Conservation (phyloP, 2,888 invertebrate genomes). For the Lycaena phlaeas region DNA sequence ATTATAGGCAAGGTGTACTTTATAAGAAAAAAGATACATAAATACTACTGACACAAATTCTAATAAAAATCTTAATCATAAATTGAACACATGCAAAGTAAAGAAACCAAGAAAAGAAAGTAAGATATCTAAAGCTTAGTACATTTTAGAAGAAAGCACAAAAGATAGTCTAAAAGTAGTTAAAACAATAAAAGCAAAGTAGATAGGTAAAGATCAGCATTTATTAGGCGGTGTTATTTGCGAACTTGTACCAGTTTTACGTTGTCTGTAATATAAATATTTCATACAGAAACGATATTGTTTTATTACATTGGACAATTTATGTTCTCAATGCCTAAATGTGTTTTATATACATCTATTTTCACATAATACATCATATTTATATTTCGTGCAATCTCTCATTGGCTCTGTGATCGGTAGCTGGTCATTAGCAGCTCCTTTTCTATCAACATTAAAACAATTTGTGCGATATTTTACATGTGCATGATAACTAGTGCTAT, state of each 20-base stretch:
- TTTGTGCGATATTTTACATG: conserved; percentile 59
- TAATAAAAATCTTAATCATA: background rate
- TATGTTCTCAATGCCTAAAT: conserved; percentile 31
- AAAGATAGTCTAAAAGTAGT: conserved; percentile 26
- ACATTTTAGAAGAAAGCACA: conserved; percentile 7
- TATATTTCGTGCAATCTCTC: conserved; percentile 48
- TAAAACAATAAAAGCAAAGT: conserved; percentile 56
- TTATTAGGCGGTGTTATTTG: conserved; percentile 71
- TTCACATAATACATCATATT: conserved; percentile 30
- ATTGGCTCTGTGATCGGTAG: conserved; percentile 54
- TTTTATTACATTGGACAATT: conserved; percentile 23
- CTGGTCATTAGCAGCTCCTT: conserved; percentile 68
- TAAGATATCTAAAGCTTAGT: conserved; percentile 7
- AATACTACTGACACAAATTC: background rate
- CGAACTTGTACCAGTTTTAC: conserved; percentile 49
- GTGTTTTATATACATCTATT: conserved; percentile 29
- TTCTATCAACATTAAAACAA: conserved; percentile 37
- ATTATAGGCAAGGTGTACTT: background rate
- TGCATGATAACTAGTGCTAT: conserved; percentile 50
- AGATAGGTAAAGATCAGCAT: conserved; percentile 54
- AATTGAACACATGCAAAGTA: background rate
- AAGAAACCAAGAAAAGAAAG: conserved; percentile 7
- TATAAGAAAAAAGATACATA: background rate
- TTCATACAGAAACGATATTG: conserved; percentile 28
- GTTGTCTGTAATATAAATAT: conserved; percentile 29